These are phyloP conservation scores for Meteorus sp. DNA, from an alignment of 1,140 invertebrate genomes.

Conservation along the genomic window DNA sequence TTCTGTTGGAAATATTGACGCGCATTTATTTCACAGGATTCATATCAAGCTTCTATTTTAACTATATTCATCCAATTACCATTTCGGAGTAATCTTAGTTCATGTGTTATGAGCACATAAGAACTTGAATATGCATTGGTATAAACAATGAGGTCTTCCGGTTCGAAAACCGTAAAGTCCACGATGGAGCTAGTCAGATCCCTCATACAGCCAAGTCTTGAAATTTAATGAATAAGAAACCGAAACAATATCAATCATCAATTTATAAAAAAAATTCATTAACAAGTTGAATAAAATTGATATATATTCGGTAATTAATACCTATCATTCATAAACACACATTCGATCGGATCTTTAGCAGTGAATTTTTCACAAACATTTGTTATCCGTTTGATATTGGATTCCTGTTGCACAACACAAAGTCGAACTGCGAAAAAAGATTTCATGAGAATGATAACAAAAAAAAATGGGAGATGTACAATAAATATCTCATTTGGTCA, in stretches of 20 bases:
- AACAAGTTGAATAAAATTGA: too few relatives aligned
- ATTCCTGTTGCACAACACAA: too few relatives aligned
- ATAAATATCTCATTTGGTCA: too few relatives aligned
- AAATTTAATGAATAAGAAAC: conserved; percentile 27
- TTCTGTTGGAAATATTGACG: conserved; percentile 49
- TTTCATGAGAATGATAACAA: too few relatives aligned
- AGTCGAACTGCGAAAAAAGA: too few relatives aligned
- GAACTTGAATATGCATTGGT: conserved; percentile 66
- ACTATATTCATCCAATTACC: conserved; percentile 42
- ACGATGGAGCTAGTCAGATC: conserved; percentile 71
- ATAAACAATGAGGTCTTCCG: conserved; percentile 75
- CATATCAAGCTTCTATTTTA: not conserved
- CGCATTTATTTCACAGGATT: not conserved
- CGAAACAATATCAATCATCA: not conserved
- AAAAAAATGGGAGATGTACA: too few relatives aligned
- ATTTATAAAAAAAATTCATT: too few relatives aligned
- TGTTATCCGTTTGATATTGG: too few relatives aligned
- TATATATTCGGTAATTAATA: conserved; percentile 72
- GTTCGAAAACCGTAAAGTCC: conserved; percentile 80
- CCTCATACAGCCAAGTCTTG: conserved; percentile 75
- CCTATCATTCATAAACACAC: too few relatives aligned
- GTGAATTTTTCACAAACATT: too few relatives aligned
- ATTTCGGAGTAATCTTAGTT: conserved; percentile 61
- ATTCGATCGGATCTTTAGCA: too few relatives aligned
- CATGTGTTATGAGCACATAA: conserved; percentile 70